Base-by-base conservation (phyloP, 2,113 vertebrate species). In the Columba janthina region DNA sequence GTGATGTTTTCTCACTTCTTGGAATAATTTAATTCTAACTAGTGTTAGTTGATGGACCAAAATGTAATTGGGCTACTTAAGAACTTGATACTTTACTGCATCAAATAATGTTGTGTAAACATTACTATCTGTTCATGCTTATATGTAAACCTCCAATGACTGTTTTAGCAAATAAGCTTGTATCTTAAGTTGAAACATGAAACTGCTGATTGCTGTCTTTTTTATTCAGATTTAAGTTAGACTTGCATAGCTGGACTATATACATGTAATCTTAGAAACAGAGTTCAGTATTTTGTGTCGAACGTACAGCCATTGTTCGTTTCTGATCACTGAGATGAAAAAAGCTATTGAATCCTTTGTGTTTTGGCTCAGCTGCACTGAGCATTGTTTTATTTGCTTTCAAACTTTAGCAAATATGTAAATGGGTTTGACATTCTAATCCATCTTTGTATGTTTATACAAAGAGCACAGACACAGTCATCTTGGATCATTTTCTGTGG, bases 341-440 rank as follows among this genome's bases (percentile, higher is more conserved):
- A 70, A 80, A 66, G 36, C 75, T 82, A 29, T 60, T 74, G 72
- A 93, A 26, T 60, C 31, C 44, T 88, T 92, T 87, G 70, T 96
- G n/a, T 74, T 94, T 84, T 4, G 1, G 57, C 51, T 88, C 40
- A 72, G 38, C 73, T 88, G 82, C 13, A 29, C 51, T 77, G 42
- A 78, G 19, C 61, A 50, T 95, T 90, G 82, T 92, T 93, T 80
- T 64, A 78, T 29, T 83, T 90, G 85, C 66, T 93, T 96, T 92
- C 54, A 88, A 28, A 94, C 32, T 88, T 91, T 34, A 88, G 78
- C 60, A 60, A 56, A 8, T 61, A 5, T 58, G 42, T 76, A 72
- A 92, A 71, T 7, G 34, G 17, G 9, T 44, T 90, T 88, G 90
- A 84, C 50, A 31, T 92, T 94, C 57, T 81, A 51, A 71, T 90